These are phyloP conservation scores for Harmothoe impar DNA, from an alignment of 2,888 invertebrate genomes.

Conservation along the genomic window DNA sequence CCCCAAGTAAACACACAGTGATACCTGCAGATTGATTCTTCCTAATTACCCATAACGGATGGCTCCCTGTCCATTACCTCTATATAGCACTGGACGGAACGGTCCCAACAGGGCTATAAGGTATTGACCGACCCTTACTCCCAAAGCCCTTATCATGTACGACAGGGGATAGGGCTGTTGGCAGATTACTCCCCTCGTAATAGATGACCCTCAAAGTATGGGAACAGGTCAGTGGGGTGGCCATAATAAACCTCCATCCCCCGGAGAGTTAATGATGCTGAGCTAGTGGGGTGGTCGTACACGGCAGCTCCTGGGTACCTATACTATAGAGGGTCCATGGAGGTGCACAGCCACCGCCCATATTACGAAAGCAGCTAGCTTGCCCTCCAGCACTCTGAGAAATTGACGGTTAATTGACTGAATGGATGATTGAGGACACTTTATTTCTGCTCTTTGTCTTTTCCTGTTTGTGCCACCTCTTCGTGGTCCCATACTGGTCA, in stretches of 20 bases:
- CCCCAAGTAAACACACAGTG: background rate
- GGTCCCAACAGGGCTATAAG: no score
- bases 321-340: no score
- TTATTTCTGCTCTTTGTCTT: no score
- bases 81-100: no score
- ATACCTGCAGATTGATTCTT: background rate
- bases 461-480: no score
- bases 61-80: no score
- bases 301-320: no score
- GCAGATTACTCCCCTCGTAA: background rate
- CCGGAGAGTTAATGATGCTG: background rate
- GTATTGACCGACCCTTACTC: no score
- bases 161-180: background rate
- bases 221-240: background rate
- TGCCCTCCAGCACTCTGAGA: background rate
- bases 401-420: background rate
- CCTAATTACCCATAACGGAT: no score
- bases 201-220: background rate
- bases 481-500: no score
- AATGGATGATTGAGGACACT: background rate
- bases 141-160: no score
- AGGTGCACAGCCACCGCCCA: background rate
- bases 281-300: background rate
- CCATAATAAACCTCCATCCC: background rate
- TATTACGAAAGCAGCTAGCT: background rate